Base-by-base conservation (phyloP, 2,888 invertebrate genomes). In the Nymphalis urticae region DNA sequence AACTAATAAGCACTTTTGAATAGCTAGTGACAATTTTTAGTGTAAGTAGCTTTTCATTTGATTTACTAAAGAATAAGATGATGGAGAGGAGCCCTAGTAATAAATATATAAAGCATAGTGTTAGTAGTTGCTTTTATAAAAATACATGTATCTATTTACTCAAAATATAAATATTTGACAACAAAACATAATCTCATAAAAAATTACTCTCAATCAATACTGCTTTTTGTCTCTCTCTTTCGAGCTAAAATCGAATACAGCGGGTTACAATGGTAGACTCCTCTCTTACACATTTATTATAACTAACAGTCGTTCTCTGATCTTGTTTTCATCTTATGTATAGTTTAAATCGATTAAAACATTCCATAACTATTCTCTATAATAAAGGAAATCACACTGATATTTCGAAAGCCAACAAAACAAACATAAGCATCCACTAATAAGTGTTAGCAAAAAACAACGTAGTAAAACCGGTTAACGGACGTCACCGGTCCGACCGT, bases 341-440 rank as follows among this genome's bases (percentile, higher is more conserved):
- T 79, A 66, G 47, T 79, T 83, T 80, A 79, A 82, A 83, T 86
- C 80, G 82, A 84, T 85, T 82, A 85, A 87, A 91, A 90, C 89
- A 89, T 88, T 90, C 87, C 89, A 87, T 88, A 85, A 83, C 85
- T 89, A 88, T 74, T 83, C 82, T 82, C 87, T 89, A 88, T 82
- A 76, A 82, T 82, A 86, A 89, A 89, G 81, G 82, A 89, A 90
- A 88, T 85, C 91, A 91, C 92, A 90, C 92, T 81, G 88, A 90
- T 89, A 89, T 88, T 90, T 90, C 77, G 87, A 87, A 90, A 91
- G 90, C 88, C 87, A 90, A 90, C 89, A 86, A 88, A 90, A 90
- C 87, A 88, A 88, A 89, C 88, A 82, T 81, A 89, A 90, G 90
- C 90, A 81, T 88, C 84, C 89, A 86, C 89, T 86, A 87, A 82